Evolutionary conservation across 2,888 invertebrate species (phyloP), one percentile per base, ranked within the genome.

Genomic region (Ichneumoninae sp.): DNA sequence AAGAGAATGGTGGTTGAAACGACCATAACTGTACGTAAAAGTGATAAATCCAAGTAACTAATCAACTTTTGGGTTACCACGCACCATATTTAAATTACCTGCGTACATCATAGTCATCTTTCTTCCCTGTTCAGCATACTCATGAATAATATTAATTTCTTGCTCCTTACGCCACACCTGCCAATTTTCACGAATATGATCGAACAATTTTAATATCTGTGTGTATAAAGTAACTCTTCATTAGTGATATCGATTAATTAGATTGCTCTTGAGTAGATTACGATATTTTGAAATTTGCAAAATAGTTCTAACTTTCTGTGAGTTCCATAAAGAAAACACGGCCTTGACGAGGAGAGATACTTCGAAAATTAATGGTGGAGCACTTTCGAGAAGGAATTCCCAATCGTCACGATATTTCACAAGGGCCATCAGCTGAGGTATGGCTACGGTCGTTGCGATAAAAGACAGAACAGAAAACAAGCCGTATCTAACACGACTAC

Each of bases 121-220:
- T 70, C 54, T 75, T 26, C 74, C 79, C 16, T n/a, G 52, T 7
- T 74, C 26, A 6, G 82, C 60, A 36, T 83, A 83, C 16, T 65
- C 52, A 26, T 83, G 82, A 10, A 83, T 74, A 52, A 83, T 62
- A 0, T 22, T n/a, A 6, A 83, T 22, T 70, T 79, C 82, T 22
- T 13, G 69, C 22, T 83, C 82, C 1, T 22, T 13, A 54, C 69
- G 22, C 82, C 79, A 83, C 1, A 36, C 26, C 22, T 54, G 8
- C 82, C 79, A 83, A 70, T 79, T 62, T 2, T 54, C 33, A 22
- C 44, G 22, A 19, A 83, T 65, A 10, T 47, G 69, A 13, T 75
- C 54, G n/a, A 79, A 26, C 47, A 83, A 3, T 13, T 13, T 47
- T 8, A 57, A 33, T 36, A 74, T 57, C 80, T 80, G 71, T 30